A percentile compares a stretch with the other conserved stretches of the same genome.
Conservation (phyloP, 2,888 invertebrate genomes). For the Seira musarum region DNA sequence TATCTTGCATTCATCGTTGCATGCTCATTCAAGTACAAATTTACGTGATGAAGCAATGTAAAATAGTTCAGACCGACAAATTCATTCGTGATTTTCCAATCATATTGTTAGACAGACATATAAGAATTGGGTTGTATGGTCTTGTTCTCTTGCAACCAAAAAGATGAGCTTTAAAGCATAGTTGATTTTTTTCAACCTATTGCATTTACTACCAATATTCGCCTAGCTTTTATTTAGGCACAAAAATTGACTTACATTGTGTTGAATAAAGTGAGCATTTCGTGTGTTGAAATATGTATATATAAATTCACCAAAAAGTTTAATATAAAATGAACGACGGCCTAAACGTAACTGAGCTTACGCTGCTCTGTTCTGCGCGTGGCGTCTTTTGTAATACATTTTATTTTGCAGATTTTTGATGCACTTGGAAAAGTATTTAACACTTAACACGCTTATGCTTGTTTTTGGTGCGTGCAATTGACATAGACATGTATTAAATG, state of each 20-base stretch:
- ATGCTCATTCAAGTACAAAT: conserved; percentile 14
- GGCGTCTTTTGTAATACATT: not conserved
- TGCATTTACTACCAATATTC: no score
- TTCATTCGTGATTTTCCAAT: not conserved
- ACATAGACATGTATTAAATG: conserved; percentile 53
- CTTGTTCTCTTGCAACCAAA: not conserved
- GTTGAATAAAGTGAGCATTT: no score
- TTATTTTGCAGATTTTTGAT: not conserved
- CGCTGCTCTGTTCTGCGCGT: no score
- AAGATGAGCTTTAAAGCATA: no score
- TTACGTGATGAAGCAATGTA: conserved; percentile 4
- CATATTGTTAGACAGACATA: not conserved
- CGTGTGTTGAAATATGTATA: no score
- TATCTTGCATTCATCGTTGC: not conserved
- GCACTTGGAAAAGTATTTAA: not conserved
- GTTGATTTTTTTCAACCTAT: no score
- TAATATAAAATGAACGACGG: no score
- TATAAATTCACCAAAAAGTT: no score
- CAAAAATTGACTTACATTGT: not conserved
- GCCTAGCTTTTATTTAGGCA: not conserved
- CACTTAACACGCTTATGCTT: not conserved
- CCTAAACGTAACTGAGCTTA: no score
- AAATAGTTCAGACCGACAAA: not conserved
- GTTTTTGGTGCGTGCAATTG: conserved; percentile 58
- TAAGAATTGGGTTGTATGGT: not conserved